Evolutionary conservation across 2,113 vertebrate genomes (phyloP), one percentile per base, ranked within the genome.

Genomic region (Cryptotis parvus): DNA sequence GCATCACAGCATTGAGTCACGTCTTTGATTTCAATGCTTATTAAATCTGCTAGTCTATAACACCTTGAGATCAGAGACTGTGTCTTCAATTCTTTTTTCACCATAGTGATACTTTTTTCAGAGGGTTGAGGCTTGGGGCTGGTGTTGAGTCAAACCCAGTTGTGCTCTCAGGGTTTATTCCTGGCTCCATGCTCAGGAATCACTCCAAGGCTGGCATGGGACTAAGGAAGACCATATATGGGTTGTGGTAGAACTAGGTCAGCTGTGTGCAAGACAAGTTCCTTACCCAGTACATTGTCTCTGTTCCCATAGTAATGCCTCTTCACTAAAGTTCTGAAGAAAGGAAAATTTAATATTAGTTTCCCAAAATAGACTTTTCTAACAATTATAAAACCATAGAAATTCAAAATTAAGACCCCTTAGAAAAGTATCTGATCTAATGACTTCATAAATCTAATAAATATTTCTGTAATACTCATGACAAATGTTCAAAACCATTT

Each of bases 1-100:
- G 2, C 12, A 66, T 79, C 33, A 77, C 24, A 69, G 52, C 20
- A 58, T 55, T 73, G 70, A 73, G 26, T 72, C 39, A 66, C 43
- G 72, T 91, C 43, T 84, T 65, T 61, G 14, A 87, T 94, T 91
- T 84, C 63, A 68, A 87, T 63, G 26, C 22, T 92, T 85, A 6
- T 7, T 86, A 24, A 79, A n/a, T 33, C 65, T 49, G 39, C 33
- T 69, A 84, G 70, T 70, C 49, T 58, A 16, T 15, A 76, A 45
- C 61, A 75, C 27, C 27, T 75, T 65, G 55, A 85, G 22, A 16
- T 78, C n/a, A 55, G 61, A 78, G 22, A 81, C n/a, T n/a, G 12
- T 24, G 8, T 84, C 75, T 63, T 43, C 66, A 86, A 74, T 85
- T 75, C 35, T 58, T 84, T 58, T 61, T n/a, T n/a, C n/a, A n/a